Percentiles rank a stretch among this genome's conserved stretches.
These are phyloP conservation scores for Cheilosia grossa DNA, from an alignment of 2,888 invertebrate species.

Conservation along the genomic window DNA sequence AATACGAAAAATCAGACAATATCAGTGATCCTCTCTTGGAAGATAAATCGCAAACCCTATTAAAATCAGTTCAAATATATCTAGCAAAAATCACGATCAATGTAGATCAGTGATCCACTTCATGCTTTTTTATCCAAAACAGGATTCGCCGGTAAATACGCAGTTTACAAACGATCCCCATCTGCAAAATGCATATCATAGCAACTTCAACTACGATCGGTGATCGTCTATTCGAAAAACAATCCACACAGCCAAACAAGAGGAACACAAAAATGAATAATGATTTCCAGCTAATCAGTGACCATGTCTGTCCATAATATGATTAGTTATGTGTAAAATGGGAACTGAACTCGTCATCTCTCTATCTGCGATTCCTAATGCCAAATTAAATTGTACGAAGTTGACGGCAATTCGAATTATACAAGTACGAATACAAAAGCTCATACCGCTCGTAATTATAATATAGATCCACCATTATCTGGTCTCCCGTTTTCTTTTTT, in stretches of 20 bases:
- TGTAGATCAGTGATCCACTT: background rate
- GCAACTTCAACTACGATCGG: no score
- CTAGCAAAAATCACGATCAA: background rate
- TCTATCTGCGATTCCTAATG: background rate
- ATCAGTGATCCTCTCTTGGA: background rate
- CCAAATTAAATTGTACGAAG: background rate
- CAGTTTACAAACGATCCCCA: no score
- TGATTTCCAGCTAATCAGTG: background rate
- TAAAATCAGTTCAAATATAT: background rate
- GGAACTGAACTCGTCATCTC: conserved; percentile 11
- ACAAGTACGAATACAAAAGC: background rate
- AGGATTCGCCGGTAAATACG: no score
- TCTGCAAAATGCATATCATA: background rate
- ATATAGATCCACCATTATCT: conserved; percentile 59
- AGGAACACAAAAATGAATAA: background rate
- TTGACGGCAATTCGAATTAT: background rate
- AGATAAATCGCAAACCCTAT: no score
- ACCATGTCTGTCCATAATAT: conserved; percentile 8
- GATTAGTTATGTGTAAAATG: conserved; percentile 3
- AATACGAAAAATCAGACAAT: background rate
- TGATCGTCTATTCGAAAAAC: background rate
- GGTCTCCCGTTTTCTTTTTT: conserved; percentile 19
- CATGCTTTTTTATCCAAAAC: no score
- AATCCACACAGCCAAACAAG: background rate
- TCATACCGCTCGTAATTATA: conserved; percentile 35